These are phyloP conservation scores for Hemibagrus guttatus DNA, from an alignment of 2,797 vertebrate species.

Conservation along the genomic window DNA sequence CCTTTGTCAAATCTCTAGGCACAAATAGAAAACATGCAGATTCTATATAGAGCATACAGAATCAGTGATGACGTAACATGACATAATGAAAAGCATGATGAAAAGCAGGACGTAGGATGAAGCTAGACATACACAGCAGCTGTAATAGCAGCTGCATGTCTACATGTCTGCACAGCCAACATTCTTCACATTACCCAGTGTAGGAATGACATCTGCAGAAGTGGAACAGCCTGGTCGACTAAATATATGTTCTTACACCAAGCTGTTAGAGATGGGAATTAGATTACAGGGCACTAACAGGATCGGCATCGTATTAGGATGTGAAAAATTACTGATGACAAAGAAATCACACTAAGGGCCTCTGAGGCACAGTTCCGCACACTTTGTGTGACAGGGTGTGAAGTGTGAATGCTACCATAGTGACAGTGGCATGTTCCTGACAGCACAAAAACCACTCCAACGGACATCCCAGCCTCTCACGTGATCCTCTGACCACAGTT, in stretches of 20 bases:
- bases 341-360: background rate
- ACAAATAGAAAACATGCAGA: background rate
- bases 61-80: background rate
- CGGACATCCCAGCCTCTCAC: background rate
- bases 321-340: constrained; percentile 10
- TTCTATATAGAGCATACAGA: background rate
- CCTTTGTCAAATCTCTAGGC: background rate
- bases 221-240: constrained; percentile 10
- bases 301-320: background rate
- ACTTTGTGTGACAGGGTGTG: constrained; percentile 3
- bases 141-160: constrained; percentile 29
- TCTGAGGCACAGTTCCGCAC: background rate
- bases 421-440: constrained; percentile 34
- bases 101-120: background rate
- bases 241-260: constrained; percentile 10
- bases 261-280: background rate
- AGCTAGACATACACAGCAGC: constrained; percentile 14
- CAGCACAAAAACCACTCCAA: constrained; percentile 32
- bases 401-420: constrained; percentile 27
- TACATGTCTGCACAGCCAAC: constrained; percentile 22
- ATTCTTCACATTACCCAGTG: constrained; percentile 14
- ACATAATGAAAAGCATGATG: background rate
- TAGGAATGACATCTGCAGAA: constrained; percentile 8
- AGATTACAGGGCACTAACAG: constrained; percentile 11
- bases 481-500: background rate